Base-by-base conservation (phyloP, 2,797 vertebrate species). In the Danionella dracula region DNA sequence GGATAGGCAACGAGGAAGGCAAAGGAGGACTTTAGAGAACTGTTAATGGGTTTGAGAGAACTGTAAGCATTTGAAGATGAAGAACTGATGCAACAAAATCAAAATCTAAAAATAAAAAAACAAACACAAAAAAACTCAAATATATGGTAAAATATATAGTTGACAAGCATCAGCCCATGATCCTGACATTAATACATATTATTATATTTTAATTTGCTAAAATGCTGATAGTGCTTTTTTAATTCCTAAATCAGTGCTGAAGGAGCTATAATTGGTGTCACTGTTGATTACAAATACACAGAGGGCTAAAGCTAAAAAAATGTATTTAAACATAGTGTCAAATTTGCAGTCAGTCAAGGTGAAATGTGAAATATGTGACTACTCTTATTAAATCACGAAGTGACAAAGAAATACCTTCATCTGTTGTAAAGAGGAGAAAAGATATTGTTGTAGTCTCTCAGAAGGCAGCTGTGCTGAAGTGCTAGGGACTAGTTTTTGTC, bases 251-350 rank as follows among this genome's bases (percentile, higher is more conserved):
- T 63, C n/a, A n/a, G 51, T 41, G 37, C 48, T 32, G 23, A 15
- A 32, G 32, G 23, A 66, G 56, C 31, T 15, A 49, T 40, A 48
- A 54, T 37, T 66, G 42, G 46, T 56, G 34, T 57, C 53, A 46
- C 27, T 66, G 44, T 21, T 49, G n/a, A 12, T 57, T 66, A 11
- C 20, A 32, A 8, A 31, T 42, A 40, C 53, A 34, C 53, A 57
- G 53, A 57, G 23, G 64, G 53, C 53, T 21, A 57, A 57, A 57
- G 42, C 12, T 49, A 42, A 56, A 65, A 27, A 19, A 55, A 66
- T 15, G 57, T 21, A 48, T 46, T 55, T 12, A 10, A 65, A 66
- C 35, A 66, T 15, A 57, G 38, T 46, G 41, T 37, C 19, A 1
- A 27, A 16, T 38, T 27, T 31, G 38, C 49, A 54, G 54, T 45